A percentile compares a stretch with the other conserved stretches of the same genome.
Conservation (phyloP, 1,140 invertebrate species). For the Drosophila orosa region DNA sequence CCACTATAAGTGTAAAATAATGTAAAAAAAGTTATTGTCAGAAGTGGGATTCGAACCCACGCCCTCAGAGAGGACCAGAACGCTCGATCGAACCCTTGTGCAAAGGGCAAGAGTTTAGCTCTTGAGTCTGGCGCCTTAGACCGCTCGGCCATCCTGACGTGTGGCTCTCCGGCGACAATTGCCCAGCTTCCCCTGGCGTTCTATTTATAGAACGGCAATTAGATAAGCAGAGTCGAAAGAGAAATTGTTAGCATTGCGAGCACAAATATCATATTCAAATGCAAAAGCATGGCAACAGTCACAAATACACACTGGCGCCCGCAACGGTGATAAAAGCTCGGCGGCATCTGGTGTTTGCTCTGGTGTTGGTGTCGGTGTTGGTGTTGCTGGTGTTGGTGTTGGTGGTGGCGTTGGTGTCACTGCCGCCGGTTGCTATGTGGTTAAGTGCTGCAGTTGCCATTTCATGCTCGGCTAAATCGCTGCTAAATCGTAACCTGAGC, state of each 20-base stretch:
- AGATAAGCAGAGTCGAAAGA: slow-evolving; percentile 16
- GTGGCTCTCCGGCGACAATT: neutral
- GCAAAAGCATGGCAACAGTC: slow-evolving; percentile 6
- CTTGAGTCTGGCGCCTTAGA: slow-evolving; percentile 90
- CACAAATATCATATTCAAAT: slow-evolving; percentile 14
- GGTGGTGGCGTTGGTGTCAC: slow-evolving; percentile 21
- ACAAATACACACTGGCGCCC: neutral
- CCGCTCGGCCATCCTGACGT: slow-evolving; percentile 88
- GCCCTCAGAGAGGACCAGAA: slow-evolving; percentile 93
- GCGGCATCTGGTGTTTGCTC: slow-evolving; percentile 31
- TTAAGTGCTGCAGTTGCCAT: slow-evolving; percentile 67
- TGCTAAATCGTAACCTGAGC: slow-evolving; percentile 75
- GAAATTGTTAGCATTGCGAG: slow-evolving; percentile 18
- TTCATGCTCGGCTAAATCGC: slow-evolving; percentile 73
- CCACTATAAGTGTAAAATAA: neutral
- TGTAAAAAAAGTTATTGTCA: slow-evolving; percentile 87
- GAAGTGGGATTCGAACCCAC: slow-evolving; percentile 95
- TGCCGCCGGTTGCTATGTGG: slow-evolving; percentile 50
- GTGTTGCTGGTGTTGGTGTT: slow-evolving; percentile 10
- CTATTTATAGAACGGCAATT: slow-evolving; percentile 48
- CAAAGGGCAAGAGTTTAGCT: slow-evolving; percentile 59
- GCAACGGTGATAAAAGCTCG: slow-evolving; percentile 44
- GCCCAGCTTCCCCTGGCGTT: neutral
- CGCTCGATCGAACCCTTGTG: slow-evolving; percentile 81
- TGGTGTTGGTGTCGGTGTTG: neutral